Evolutionary conservation across 2,888 invertebrate genomes (phyloP).

Genomic region (Drosophila barbarae): DNA sequence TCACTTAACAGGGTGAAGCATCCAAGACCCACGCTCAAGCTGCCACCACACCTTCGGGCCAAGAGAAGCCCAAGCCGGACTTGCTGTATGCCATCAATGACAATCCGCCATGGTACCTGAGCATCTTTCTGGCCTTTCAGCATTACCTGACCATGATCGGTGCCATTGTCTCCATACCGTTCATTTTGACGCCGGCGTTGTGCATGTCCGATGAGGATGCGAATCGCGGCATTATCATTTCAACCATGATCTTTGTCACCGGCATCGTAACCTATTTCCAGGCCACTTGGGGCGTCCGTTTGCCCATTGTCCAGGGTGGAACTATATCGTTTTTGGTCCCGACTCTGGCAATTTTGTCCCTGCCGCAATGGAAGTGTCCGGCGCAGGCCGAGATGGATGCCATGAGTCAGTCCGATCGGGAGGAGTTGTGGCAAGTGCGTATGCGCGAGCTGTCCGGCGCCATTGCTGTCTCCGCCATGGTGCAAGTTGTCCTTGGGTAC

Average conservation of each 20-base stretch:
- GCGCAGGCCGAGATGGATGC: constrained; percentile 80
- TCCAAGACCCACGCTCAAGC: constrained; percentile 38
- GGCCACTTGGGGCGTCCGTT: constrained; percentile 86
- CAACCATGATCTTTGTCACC: constrained; percentile 91
- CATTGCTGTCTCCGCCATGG: constrained; percentile 88
- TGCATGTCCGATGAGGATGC: constrained; percentile 89
- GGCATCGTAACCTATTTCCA: constrained; percentile 88
- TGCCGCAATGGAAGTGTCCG: constrained; percentile 88
- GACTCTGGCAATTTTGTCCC: constrained; percentile 86
- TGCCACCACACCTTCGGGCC: constrained; percentile 4
- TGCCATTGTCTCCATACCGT: constrained; percentile 90
- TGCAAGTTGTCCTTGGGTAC: constrained; percentile 87
- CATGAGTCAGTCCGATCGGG: constrained; percentile 82
- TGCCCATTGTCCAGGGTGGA: constrained; percentile 88
- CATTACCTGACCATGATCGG: constrained; percentile 93
- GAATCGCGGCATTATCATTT: constrained; percentile 87
- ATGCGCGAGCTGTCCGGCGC: constrained; percentile 92
- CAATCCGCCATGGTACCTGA: constrained; percentile 90
- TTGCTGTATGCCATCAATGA: constrained; percentile 87
- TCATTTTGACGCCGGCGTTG: constrained; percentile 88
- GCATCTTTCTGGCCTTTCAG: constrained; percentile 90
- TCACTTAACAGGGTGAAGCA: constrained; percentile 34
- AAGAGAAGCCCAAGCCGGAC: constrained; percentile 73
- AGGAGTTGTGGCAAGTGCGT: constrained; percentile 85
- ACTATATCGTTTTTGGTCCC: constrained; percentile 90